Base-by-base conservation (phyloP, 2,797 vertebrate species). In the Denticeps clupeoides region DNA sequence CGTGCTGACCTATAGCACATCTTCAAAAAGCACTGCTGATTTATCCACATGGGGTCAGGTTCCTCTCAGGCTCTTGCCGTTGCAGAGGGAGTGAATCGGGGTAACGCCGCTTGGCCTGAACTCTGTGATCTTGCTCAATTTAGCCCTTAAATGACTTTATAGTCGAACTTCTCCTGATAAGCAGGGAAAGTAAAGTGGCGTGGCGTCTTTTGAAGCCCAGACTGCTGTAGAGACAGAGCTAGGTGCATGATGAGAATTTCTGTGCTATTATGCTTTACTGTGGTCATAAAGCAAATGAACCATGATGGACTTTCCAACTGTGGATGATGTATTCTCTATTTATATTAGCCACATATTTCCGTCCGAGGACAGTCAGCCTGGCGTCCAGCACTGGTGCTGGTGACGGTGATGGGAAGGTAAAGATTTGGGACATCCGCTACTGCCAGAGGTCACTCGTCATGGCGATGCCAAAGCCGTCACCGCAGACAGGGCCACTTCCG, bases 281-380 rank as follows among this genome's bases (percentile, higher is more conserved):
- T 67, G 55, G 56, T 51, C 67, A 69, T 74, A 72, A 75, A 75
- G 32, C 56, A 32, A 64, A 32, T 60, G 60, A 70, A 64, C 60
- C 56, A 53, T 70, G 69, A 75, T 64, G 67, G 56, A 51, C 52
- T 62, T 49, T 59, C 41, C 8, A 6, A 60, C 57, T 49, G 44
- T 52, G 60, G 57, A 72, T 66, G 60, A 67, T 71, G 59, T 72
- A 67, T 62, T 56, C 41, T 29, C 54, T 51, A 64, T 70, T 68
- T 63, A 46, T 63, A 56, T 32, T 25, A 3, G 33, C 18, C 47
- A 46, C 56, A 63, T 69, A 60, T 60, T 59, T 68, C 5, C 24
- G 37, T 60, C 43, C 60, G 51, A 40, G 40, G 58, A 53, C 35
- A 31, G 28, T 28, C 28, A 28, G 28, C 28, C n/a, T 31, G 53